Evolutionary conservation across 2,113 vertebrate species (phyloP), one percentile per base, ranked within the genome.

Genomic region (Oceanodroma tethys): DNA sequence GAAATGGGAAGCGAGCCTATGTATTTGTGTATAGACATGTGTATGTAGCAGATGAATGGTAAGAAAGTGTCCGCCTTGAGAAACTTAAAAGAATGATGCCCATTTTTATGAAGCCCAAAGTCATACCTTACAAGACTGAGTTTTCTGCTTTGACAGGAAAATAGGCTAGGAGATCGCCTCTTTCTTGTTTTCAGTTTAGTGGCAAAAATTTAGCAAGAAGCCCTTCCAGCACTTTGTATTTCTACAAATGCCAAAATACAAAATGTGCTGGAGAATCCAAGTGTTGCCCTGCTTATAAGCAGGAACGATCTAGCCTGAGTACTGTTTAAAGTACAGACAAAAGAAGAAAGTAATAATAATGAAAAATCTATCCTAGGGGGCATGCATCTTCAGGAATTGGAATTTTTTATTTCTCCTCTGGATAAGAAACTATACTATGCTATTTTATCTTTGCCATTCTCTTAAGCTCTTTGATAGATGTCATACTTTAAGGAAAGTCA

Each of bases 361-460:
- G 42, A 86, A 93, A 91, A 90, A 83, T 73, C 38, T 82, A 4
- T 88, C 22, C 45, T 87, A 58, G 13, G 42, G 15, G 23, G 13
- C 60, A 86, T 86, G 23, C 27, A 38, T 89, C 55, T 86, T 91
- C 38, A 67, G 50, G 59, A 88, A 55, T 11, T 76, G 26, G n/a
- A 73, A 18, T 71, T 78, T 86, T 95, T 71, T 81, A 43, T 91
- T 84, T 95, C 29, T 67, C 11, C 42, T 74, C 48, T 7, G 16
- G 27, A 48, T 92, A 76, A 91, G 47, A 86, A 94, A 47, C 42
- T 80, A 19, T 74, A 29, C 66, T 70, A 9, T 88, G 59, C 75
- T 95, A 81, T 81, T 97, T 92, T 60, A 78, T 83, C 67, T 94
- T 84, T 94, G 47, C 48, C 21, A 11, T 80, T 89, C 65, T 86